phyloP scores from a whole-genome alignment of 2,113 vertebrate genomes.

The Lutjanus erythropterus region DNA sequence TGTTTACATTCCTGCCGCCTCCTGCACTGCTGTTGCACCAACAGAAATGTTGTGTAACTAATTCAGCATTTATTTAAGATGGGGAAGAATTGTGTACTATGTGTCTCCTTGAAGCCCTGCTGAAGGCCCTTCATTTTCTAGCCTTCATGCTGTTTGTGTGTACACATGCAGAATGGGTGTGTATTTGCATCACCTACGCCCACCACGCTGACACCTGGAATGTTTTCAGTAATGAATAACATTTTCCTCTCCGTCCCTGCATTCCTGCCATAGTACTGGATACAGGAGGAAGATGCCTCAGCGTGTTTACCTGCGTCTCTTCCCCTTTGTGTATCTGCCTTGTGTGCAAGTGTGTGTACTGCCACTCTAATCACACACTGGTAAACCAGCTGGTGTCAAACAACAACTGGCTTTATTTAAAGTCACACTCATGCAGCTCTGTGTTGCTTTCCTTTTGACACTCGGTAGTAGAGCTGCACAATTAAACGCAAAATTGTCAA shows the following conservation, averaged over 20 bases:
- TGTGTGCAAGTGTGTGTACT: background rate
- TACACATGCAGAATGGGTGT: background rate
- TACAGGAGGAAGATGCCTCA: constrained; percentile 24
- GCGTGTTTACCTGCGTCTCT: constrained; percentile 49
- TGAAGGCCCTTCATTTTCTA: background rate
- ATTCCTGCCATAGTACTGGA: constrained; percentile 62
- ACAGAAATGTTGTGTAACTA: background rate
- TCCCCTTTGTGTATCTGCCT: background rate
- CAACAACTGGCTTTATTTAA: background rate
- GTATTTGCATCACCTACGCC: constrained; percentile 29
- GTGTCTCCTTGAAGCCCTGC: no score
- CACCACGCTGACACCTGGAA: constrained; percentile 74
- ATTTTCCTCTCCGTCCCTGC: constrained; percentile 59
- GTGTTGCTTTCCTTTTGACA: background rate
- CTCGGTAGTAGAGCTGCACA: no score
- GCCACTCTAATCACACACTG: constrained; percentile 59
- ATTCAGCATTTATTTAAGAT: background rate
- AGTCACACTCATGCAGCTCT: background rate
- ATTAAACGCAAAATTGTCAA: background rate
- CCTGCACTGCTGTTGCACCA: background rate
- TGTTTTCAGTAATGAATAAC: constrained; percentile 74
- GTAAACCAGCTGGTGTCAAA: constrained; percentile 63
- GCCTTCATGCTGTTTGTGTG: background rate
- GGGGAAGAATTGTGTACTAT: no score
- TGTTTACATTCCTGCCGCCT: constrained; percentile 10